A percentile compares a stretch with the other conserved stretches of the same genome.
phyloP scores from a whole-genome alignment of 2,113 vertebrate genomes.

The Isurus oxyrinchus region DNA sequence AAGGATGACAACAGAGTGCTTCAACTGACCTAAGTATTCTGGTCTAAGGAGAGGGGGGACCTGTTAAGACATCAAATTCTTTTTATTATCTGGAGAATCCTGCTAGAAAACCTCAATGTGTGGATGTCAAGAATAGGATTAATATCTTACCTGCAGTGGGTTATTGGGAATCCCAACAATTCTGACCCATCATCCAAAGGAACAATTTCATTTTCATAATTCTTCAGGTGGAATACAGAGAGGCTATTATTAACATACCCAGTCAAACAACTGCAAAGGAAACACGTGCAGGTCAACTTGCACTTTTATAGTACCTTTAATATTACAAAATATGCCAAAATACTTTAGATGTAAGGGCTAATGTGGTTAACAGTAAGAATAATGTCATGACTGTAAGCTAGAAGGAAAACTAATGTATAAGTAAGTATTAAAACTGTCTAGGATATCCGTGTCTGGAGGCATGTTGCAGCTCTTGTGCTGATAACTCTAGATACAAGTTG shows the following conservation, averaged over 20 bases:
- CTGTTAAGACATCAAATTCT: neutral
- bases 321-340: neutral
- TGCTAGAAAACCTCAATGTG: neutral
- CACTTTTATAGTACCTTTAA: neutral
- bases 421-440: neutral
- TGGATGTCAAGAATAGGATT: neutral
- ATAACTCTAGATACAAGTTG: neutral
- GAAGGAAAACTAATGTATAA: neutral
- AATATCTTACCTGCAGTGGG: slow-evolving; percentile 70
- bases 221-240: slow-evolving; percentile 53
- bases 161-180: slow-evolving; percentile 41
- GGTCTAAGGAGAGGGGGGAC: neutral
- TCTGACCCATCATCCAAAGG: too few species aligned
- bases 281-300: neutral
- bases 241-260: slow-evolving; percentile 84
- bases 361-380: neutral
- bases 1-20: neutral
- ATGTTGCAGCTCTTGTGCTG: neutral
- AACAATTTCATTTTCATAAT: slow-evolving; percentile 25
- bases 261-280: slow-evolving; percentile 68
- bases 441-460: neutral
- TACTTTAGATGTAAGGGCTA: neutral
- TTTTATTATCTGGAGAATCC: neutral
- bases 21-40: neutral
- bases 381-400: neutral